Evolutionary conservation across 2,888 invertebrate species (phyloP), one percentile per base, ranked within the genome.

Genomic region (Tenthredo distinguenda): DNA sequence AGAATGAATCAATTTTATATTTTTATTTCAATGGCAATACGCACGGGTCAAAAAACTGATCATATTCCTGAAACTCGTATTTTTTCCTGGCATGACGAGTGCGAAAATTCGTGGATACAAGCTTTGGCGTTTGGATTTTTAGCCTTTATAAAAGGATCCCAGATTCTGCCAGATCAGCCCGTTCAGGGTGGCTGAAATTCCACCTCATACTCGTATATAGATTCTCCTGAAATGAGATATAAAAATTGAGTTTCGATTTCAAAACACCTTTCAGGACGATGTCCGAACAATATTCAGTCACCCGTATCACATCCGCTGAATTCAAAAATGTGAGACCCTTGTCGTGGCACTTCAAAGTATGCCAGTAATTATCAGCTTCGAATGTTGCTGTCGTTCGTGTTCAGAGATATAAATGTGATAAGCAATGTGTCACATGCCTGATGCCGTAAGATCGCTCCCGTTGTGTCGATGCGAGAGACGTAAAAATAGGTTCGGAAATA

Each of bases 171-270:
- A 26, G 62, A 26, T 10, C 10, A 26, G 2, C 9, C 26, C 55
- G 55, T 62, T 62, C 62, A 12, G 26, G 26, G 26, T 62, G 62
- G 18, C 7, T 68, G 34, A 31, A 34, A 68, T 68, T 68, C 6
- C 18, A 68, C 21, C 62, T 12, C 18, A 68, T 68, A 68, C 68
- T 62, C 62, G 31, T 15, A 68, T 31, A 26, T 12, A 68, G 31
- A 15, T 31, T 34, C 31, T 68, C 15, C 15, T 34, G 34, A 68
- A 68, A 68, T 9, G 34, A 68, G 34, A 68, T 31, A 18, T 68
- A 34, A 68, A 62, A 18, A 31, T 68, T 68, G 68, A 68, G 34
- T 68, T 34, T 68, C 18, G 68, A 68, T 68, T 68, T 68, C 18
- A 5, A 26, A 68, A 68, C 31, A 65, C 31, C 65, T 65, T 26